Base-by-base conservation (phyloP, 2,113 vertebrate species). In the Nicator chloris region DNA sequence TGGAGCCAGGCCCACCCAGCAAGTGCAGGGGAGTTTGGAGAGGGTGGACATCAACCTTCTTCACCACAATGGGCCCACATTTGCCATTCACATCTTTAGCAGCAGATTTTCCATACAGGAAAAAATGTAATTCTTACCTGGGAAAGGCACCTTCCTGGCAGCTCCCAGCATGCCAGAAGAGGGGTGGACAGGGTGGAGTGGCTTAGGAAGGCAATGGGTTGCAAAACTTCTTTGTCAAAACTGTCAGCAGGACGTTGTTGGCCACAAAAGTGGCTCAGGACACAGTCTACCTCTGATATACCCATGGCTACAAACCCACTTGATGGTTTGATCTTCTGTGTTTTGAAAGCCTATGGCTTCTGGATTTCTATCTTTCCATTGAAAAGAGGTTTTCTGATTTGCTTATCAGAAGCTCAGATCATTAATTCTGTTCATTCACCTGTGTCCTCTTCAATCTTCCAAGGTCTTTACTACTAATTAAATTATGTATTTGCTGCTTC, bases 61-160 rank as follows among this genome's bases (percentile, higher is more conserved):
- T 51, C 5, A 6, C 31, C 8, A 4, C 0, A 0, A 5, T 24
- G 3, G 11, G 2, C 17, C 59, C 69, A 33, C 30, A 51, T 78
- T 73, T 92, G 33, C 40, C 28, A 7, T 72, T 64, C 78, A 42
- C 31, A 68, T 68, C 20, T 49, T 13, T 6, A 22, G 63, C 53
- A 68, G 42, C 7, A 44, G 50, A 35, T 66, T 65, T 50, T 78
- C 40, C 30, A 88, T 81, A 53, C 33, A 77, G 24, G 31, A 14
- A 40, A 30, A 10, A 47, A 15, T 7, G 5, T 19, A 47, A 53
- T 14, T 8, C 13, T 1, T 37, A 27, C 17, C 3, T 69, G 26
- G 35, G 60, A 85, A 78, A 50, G 40, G 54, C 35, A 51, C 11
- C 15, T 50, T 64, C 33, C 65, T 60, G 69, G 54, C 45, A 81